phyloP scores from a whole-genome alignment of 2,888 invertebrate genomes.

The Xylota sylvarum region DNA sequence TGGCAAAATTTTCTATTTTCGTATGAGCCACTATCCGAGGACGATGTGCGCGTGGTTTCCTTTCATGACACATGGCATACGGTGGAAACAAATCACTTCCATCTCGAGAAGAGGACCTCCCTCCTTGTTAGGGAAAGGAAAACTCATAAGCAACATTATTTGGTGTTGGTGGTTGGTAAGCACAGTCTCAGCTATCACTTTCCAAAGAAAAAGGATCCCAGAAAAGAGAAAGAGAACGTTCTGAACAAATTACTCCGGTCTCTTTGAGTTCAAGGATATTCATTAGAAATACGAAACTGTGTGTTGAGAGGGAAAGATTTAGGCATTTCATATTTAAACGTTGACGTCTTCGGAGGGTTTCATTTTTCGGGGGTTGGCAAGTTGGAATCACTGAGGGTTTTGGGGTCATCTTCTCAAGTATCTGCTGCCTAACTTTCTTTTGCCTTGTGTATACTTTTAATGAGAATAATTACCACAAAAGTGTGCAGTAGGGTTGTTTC shows the following conservation, averaged over 20 bases:
- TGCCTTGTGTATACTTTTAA: conserved; percentile 51
- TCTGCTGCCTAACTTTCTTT: conserved; percentile 35
- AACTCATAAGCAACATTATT: conserved; percentile 6
- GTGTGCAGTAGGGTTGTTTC: conserved; percentile 20
- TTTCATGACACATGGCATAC: conserved; percentile 38
- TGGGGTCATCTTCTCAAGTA: conserved; percentile 61
- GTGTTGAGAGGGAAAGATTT: conserved; percentile 4
- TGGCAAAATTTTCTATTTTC: conserved; percentile 52
- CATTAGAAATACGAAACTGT: conserved; percentile 52
- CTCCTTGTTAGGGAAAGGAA: background rate
- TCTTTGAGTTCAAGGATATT: conserved; percentile 57
- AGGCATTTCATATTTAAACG: conserved; percentile 50
- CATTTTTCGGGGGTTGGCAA: background rate
- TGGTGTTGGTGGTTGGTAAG: conserved; percentile 5
- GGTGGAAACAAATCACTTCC: conserved; percentile 37
- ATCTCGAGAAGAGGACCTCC: background rate
- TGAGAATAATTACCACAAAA: conserved; percentile 65
- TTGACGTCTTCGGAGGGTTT: conserved; percentile 22
- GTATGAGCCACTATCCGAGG: background rate
- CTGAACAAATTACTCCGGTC: conserved; percentile 24
- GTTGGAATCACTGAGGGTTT: conserved; percentile 30
- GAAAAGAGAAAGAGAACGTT: background rate
- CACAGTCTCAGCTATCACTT: conserved; percentile 47
- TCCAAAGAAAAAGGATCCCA: conserved; percentile 29
- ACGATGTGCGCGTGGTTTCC: conserved; percentile 13